Percentiles rank a stretch among this genome's conserved stretches.
These are phyloP conservation scores for Anticlea derivata DNA, from an alignment of 2,888 invertebrate genomes.

Conservation along the genomic window DNA sequence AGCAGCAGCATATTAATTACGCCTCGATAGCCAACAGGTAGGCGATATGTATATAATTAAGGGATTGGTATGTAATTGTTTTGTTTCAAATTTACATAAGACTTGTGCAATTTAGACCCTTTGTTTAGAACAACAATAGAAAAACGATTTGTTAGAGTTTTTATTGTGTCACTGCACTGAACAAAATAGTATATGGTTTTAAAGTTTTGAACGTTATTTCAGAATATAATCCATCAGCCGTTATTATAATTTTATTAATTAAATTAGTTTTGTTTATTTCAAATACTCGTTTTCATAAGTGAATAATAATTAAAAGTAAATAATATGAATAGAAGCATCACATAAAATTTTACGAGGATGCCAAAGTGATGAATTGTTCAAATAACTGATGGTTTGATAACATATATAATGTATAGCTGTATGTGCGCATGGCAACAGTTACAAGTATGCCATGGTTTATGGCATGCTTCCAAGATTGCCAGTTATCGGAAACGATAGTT, in stretches of 20 bases:
- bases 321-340: too few relatives aligned
- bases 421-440: slow-evolving; percentile 20
- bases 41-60: slow-evolving; percentile 59
- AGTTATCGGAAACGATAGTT: slow-evolving; percentile 45
- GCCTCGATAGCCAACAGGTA: slow-evolving; percentile 58
- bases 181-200: background rate
- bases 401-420: background rate
- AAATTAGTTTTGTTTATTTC: too few relatives aligned
- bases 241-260: background rate
- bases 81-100: slow-evolving; percentile 47
- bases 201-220: background rate
- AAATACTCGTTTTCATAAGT: too few relatives aligned
- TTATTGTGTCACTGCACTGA: slow-evolving; percentile 3
- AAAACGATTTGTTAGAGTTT: slow-evolving; percentile 7
- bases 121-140: slow-evolving; percentile 31
- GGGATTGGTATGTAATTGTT: slow-evolving; percentile 51
- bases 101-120: slow-evolving; percentile 36
- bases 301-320: too few relatives aligned
- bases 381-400: slow-evolving; percentile 2
- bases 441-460: slow-evolving; percentile 38
- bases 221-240: too few relatives aligned
- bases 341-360: background rate
- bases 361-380: background rate
- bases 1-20: slow-evolving; percentile 52
- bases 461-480: slow-evolving; percentile 45